Conservation (phyloP, 2,888 invertebrate species). For the Drosophila fungiperda region DNA sequence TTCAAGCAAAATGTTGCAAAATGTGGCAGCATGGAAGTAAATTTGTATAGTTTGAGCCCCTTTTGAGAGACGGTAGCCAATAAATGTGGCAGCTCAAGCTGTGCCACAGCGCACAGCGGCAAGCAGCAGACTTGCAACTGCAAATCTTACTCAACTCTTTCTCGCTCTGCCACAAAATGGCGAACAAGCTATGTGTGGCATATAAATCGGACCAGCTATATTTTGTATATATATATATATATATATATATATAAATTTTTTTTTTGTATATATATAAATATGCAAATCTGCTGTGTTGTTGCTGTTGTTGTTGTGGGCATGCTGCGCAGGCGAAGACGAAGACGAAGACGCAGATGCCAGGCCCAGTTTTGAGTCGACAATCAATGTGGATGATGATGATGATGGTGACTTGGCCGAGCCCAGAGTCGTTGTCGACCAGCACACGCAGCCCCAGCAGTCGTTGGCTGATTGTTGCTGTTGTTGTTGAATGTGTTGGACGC, state of each 20-base stretch:
- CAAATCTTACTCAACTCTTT: slow-evolving; percentile 15
- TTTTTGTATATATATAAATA: slow-evolving; percentile 28
- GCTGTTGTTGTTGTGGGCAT: slow-evolving; percentile 44
- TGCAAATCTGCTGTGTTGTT: slow-evolving; percentile 45
- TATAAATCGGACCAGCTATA: slow-evolving; percentile 38
- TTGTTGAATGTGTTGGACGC: slow-evolving; percentile 40
- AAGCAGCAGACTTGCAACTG: slow-evolving; percentile 7
- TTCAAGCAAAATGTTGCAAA: not conserved
- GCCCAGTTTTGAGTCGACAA: slow-evolving; percentile 38
- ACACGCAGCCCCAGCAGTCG: slow-evolving; percentile 3
- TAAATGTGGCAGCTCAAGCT: slow-evolving; percentile 58
- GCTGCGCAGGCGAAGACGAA: slow-evolving; percentile 63
- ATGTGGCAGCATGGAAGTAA: not conserved
- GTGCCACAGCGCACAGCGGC: slow-evolving; percentile 49
- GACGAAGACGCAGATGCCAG: slow-evolving; percentile 38
- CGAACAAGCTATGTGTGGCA: slow-evolving; percentile 30
- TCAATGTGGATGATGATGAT: slow-evolving; percentile 12
- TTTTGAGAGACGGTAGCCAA: slow-evolving; percentile 44
- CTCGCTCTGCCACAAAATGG: slow-evolving; percentile 46
- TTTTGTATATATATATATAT: not conserved
- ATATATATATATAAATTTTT: not conserved
- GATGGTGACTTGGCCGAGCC: slow-evolving; percentile 46
- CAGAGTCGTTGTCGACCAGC: slow-evolving; percentile 13
- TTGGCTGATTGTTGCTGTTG: not conserved
- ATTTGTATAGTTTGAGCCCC: not conserved